Conservation (phyloP, 1,140 invertebrate species). For the Drosophila santomea region DNA sequence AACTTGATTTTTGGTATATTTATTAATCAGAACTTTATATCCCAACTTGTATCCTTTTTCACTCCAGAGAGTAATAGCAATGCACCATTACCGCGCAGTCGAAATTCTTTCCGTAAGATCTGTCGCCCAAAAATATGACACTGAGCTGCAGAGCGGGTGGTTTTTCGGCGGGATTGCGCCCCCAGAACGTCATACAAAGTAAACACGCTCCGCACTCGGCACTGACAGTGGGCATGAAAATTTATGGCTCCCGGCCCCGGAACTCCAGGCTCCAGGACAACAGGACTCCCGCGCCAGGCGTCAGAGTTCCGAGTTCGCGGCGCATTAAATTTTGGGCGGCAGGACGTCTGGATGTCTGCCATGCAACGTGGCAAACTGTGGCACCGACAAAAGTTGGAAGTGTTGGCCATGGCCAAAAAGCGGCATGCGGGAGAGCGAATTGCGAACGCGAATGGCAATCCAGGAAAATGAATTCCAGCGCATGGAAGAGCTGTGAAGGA, state of each 20-base stretch:
- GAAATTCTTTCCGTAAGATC: constrained; percentile 19
- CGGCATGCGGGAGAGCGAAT: constrained; percentile 31
- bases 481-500: constrained; percentile 33
- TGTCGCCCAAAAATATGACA: constrained; percentile 44
- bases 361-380: constrained; percentile 30
- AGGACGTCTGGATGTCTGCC: constrained; percentile 23
- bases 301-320: constrained; percentile 56
- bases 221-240: constrained; percentile 73
- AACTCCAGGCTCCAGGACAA: not conserved
- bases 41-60: not conserved
- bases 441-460: constrained; percentile 19
- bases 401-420: constrained; percentile 29
- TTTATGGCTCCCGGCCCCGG: constrained; percentile 61
- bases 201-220: constrained; percentile 51
- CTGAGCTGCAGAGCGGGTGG: constrained; percentile 18
- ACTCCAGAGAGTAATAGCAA: not conserved
- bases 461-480: constrained; percentile 47
- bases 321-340: constrained; percentile 65
- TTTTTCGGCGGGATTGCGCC: constrained; percentile 1
- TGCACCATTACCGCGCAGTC: not conserved
- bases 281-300: constrained; percentile 9
- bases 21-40: too few relatives aligned
- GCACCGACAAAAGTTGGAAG: constrained; percentile 42
- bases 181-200: constrained; percentile 49
- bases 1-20: too few relatives aligned